Percentiles rank a stretch among this genome's conserved stretches.
These are phyloP conservation scores for Perccottus glenii DNA, from an alignment of 2,113 vertebrate genomes.

Conservation along the genomic window DNA sequence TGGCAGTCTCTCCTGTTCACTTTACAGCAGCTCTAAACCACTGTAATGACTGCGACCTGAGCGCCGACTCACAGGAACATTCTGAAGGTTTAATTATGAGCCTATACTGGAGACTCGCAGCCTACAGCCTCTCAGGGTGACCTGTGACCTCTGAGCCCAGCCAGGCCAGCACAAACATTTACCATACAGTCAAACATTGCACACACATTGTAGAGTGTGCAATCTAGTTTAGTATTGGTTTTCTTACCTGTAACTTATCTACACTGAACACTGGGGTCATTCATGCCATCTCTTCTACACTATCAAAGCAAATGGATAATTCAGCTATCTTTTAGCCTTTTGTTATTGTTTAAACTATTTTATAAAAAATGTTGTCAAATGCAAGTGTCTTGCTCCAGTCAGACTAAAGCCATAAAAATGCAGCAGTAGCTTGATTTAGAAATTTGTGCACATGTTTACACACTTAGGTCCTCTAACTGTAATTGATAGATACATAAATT, in stretches of 20 bases:
- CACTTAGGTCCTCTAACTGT: too few species aligned
- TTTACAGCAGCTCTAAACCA: background rate
- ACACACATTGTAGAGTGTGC: background rate
- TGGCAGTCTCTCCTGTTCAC: background rate
- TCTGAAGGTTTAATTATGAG: background rate
- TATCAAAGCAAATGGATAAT: too few species aligned
- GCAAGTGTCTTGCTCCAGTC: too few species aligned
- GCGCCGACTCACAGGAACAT: background rate
- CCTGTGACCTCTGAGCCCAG: background rate
- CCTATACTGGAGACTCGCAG: background rate
- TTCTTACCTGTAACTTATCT: background rate
- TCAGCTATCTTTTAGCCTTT: too few species aligned
- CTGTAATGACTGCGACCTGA: background rate
- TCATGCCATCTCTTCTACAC: too few species aligned
- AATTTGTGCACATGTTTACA: too few species aligned
- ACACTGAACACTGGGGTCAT: too few species aligned
- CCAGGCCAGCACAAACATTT: conserved; percentile 2
- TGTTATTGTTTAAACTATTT: too few species aligned
- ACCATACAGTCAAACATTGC: conserved; percentile 7
- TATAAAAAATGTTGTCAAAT: too few species aligned
- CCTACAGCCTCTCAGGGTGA: background rate
- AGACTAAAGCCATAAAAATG: too few species aligned
- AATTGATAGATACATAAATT: too few species aligned
- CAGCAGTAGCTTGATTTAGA: too few species aligned
- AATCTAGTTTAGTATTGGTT: background rate